Conservation (phyloP, 2,113 vertebrate species). For the Emydura subglobosa region DNA sequence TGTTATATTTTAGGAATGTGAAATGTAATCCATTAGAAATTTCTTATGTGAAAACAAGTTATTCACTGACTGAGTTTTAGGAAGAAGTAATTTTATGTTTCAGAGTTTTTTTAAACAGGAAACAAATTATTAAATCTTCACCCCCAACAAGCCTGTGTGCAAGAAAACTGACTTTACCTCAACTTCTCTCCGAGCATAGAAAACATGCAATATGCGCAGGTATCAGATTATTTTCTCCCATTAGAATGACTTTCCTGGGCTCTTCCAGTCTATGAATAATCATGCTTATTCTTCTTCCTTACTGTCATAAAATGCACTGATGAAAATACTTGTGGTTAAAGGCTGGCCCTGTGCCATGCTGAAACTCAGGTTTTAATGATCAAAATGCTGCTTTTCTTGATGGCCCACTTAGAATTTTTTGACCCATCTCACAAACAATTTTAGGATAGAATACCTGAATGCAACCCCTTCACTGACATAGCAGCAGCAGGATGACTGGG, state of each 20-base stretch:
- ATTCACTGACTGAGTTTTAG: neutral
- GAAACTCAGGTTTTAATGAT: neutral
- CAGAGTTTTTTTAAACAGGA: neutral
- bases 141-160: neutral
- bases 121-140: neutral
- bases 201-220: neutral
- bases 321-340: neutral
- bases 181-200: neutral
- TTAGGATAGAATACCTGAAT: slow-evolving; percentile 8
- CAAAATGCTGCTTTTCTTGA: neutral
- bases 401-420: rapidly evolving
- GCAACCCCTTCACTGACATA: slow-evolving; percentile 1
- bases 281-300: neutral
- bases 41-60: neutral
- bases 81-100: neutral
- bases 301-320: neutral
- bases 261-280: neutral
- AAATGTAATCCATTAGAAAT: neutral
- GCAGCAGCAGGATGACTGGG: neutral
- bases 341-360: rapidly evolving
- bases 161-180: neutral
- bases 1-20: slow-evolving; percentile 5
- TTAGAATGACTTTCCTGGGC: neutral
- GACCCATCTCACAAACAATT: neutral
- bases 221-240: neutral